A percentile compares a stretch with the other conserved stretches of the same genome.
phyloP scores from a whole-genome alignment of 1,140 invertebrate genomes.

The Matsumurasca onukii region DNA sequence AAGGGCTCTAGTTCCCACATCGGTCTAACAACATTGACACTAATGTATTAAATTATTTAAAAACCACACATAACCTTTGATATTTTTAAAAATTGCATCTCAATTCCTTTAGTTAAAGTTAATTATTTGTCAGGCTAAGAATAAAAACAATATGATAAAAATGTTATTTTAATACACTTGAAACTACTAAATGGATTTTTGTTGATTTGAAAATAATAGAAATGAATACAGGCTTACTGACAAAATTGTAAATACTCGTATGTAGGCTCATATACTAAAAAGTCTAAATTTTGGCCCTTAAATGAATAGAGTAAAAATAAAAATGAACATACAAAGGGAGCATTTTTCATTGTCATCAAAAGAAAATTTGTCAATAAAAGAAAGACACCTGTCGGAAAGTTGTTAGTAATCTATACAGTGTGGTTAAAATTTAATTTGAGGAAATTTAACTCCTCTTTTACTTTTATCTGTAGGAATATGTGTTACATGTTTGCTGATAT shows the following conservation, averaged over 20 bases:
- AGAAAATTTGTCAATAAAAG: too few species aligned
- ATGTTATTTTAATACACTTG: background rate
- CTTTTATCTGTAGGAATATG: too few species aligned
- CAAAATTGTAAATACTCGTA: background rate
- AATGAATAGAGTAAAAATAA: too few species aligned
- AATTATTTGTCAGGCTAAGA: conserved; percentile 21
- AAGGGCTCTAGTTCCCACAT: background rate
- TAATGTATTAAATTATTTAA: conserved; percentile 14
- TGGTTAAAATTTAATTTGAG: too few species aligned
- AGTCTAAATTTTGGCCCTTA: too few species aligned
- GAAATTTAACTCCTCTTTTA: too few species aligned
- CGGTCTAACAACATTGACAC: conserved; percentile 27
- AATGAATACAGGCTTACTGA: background rate
- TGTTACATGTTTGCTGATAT: too few species aligned
- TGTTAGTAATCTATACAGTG: too few species aligned
- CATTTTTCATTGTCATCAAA: too few species aligned
- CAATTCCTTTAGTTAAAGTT: conserved; percentile 28
- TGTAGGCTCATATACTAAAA: background rate
- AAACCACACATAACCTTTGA: conserved; percentile 25
- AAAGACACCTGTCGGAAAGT: too few species aligned
- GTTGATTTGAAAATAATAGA: background rate
- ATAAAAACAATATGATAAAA: background rate
- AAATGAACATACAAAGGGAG: too few species aligned
- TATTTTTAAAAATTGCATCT: conserved; percentile 13
- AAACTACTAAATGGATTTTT: too few species aligned